These are phyloP conservation scores for Latrodectus hesperus DNA, from an alignment of 2,888 invertebrate species.

Conservation along the genomic window DNA sequence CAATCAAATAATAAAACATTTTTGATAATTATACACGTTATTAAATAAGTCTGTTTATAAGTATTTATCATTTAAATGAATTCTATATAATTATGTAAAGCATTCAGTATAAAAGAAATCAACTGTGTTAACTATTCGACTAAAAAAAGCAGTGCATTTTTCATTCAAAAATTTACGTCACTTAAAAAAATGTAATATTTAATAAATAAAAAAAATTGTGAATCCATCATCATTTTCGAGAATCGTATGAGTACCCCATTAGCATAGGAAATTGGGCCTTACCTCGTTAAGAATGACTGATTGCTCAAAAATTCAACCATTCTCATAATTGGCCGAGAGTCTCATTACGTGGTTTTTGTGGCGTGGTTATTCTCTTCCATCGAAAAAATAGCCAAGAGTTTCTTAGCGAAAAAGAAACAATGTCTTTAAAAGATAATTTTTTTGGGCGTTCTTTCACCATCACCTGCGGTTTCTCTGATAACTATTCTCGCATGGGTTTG, in stretches of 20 bases:
- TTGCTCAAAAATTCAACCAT: constrained; percentile 25
- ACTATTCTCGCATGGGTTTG: constrained; percentile 29
- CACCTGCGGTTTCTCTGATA: constrained; percentile 48
- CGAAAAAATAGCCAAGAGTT: background rate
- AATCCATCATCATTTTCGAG: too few species aligned
- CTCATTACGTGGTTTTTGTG: constrained; percentile 9
- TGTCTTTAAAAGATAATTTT: background rate
- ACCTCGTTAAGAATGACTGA: constrained; percentile 38
- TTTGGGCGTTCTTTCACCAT: constrained; percentile 39
- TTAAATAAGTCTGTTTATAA: too few species aligned
- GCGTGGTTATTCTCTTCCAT: constrained; percentile 7
- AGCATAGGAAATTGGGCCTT: constrained; percentile 20
- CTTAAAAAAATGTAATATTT: too few species aligned
- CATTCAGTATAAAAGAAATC: too few species aligned
- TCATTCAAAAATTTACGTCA: background rate
- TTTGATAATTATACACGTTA: too few species aligned
- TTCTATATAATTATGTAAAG: too few species aligned
- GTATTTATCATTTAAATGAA: too few species aligned
- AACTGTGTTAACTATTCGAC: too few species aligned
- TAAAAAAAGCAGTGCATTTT: too few species aligned
- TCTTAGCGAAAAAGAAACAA: constrained; percentile 4
- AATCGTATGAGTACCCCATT: background rate
- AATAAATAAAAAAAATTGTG: too few species aligned
- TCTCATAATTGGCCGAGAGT: constrained; percentile 8
- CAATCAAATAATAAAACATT: too few species aligned